Conservation (phyloP, 2,888 invertebrate species). For the Cephonodes hylas region DNA sequence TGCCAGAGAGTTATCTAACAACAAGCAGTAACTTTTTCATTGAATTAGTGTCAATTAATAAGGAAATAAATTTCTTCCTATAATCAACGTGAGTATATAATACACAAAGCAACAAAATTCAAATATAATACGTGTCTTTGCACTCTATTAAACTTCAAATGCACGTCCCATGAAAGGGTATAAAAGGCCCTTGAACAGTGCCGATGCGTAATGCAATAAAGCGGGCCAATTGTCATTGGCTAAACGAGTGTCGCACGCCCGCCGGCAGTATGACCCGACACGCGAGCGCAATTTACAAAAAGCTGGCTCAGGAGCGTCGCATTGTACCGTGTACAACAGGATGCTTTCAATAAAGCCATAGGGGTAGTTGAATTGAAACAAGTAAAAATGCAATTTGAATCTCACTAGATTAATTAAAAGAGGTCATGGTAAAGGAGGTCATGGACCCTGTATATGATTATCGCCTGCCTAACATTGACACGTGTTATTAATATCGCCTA, state of each 20-base stretch:
- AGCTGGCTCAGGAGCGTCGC: background rate
- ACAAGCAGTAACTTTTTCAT: too few species aligned
- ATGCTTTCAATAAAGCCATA: slow-evolving; percentile 2
- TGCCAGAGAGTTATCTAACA: too few species aligned
- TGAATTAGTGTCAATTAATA: too few species aligned
- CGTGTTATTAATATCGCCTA: too few species aligned
- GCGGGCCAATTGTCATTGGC: slow-evolving; percentile 5
- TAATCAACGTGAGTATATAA: background rate
- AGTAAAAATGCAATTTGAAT: background rate
- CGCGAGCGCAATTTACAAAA: slow-evolving; percentile 2
- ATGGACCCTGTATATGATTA: background rate
- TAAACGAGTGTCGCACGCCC: slow-evolving; percentile 6
- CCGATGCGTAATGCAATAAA: slow-evolving; percentile 6
- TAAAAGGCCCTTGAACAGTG: background rate
- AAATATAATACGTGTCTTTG: background rate
- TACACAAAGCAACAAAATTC: background rate
- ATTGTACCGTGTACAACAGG: background rate
- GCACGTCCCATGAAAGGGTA: background rate
- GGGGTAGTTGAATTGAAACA: background rate
- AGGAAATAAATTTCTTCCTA: too few species aligned
- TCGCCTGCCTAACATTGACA: background rate
- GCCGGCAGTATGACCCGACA: background rate
- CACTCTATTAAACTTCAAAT: background rate
- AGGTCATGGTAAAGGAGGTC: background rate
- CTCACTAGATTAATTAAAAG: background rate